Evolutionary conservation across 2,797 vertebrate species (phyloP), one percentile per base, ranked within the genome.

Genomic region (Aythya fuligula): DNA sequence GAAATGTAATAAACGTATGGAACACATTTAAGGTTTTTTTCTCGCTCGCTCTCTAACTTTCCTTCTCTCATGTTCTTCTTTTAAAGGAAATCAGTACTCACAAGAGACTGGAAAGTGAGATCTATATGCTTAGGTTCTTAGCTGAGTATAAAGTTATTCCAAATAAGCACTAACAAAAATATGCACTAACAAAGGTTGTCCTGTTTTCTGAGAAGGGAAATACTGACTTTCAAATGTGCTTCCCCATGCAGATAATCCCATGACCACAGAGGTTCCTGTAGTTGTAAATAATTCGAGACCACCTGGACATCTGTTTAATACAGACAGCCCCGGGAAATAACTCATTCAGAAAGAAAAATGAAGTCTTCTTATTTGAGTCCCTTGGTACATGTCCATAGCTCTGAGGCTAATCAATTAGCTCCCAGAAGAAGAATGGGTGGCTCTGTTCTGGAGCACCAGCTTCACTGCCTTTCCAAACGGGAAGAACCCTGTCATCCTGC

Each of bases 271-370:
- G 77, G 51, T 89, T 94, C 75, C 90, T 92, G 90, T 71, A 89
- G 91, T 93, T 95, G 86, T 92, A 96, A 95, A 95, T 94, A 93
- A 96, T 87, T 92, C 93, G 89, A 85, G 93, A 94, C 94, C 95
- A 96, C 95, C 92, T 96, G 93, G 91, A 93, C 45, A 75, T 87
- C 53, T 67, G 90, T 77, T 88, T 95, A 92, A 85, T 72, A 79
- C 30, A 87, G 90, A 89, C 85, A 90, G 93, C 80, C 91, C 2
- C 38, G n/a, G 86, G 91, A 96, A 96, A 94, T 67, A 94, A 85
- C 74, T 90, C 39, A 82, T 91, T 94, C 66, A 57, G 90, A 94
- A 93, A 86, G 62, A 70, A 97, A 97, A 92, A 74, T 3, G 0
- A 80, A 73, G 73, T 72, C 18, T 21, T 89, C 89, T 89, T 77